Conservation (phyloP, 2,797 vertebrate species). For the Danio kyathit region DNA sequence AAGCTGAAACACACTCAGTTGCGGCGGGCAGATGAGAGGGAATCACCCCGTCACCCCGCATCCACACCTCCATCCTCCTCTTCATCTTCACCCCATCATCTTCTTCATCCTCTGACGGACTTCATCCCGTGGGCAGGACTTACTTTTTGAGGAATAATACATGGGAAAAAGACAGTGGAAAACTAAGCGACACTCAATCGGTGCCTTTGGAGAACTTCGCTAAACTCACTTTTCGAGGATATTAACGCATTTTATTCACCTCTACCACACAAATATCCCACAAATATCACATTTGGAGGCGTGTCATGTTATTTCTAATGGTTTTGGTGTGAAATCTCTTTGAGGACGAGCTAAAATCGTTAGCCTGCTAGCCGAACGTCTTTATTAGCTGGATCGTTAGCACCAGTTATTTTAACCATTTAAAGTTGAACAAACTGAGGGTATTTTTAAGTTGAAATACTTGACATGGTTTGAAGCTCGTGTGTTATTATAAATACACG, state of each 20-base stretch:
- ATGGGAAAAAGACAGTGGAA: conserved; percentile 23
- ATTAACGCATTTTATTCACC: neutral
- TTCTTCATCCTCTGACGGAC: neutral
- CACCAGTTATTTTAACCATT: conserved; percentile 16
- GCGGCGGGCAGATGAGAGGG: conserved; percentile 39
- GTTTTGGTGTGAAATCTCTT: neutral
- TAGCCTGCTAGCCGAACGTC: conserved; percentile 42
- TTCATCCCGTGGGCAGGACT: neutral
- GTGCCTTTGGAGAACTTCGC: conserved; percentile 26
- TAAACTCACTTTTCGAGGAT: conserved; percentile 29
- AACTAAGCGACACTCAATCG: conserved; percentile 37
- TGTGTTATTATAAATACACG: neutral
- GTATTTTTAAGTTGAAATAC: neutral
- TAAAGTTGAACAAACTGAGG: conserved; percentile 8
- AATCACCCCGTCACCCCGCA: conserved; percentile 21
- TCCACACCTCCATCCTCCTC: conserved; percentile 22
- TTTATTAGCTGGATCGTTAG: conserved; percentile 46
- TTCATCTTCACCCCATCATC: neutral
- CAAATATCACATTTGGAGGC: conserved; percentile 12
- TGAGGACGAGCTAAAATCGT: conserved; percentile 29
- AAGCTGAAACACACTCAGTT: neutral
- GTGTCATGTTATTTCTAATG: conserved; percentile 8
- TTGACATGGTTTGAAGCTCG: neutral
- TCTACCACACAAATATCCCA: neutral
- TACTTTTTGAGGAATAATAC: conserved; percentile 26